A percentile compares a stretch with the other conserved stretches of the same genome.
Conservation (phyloP, 1,140 invertebrate genomes). For the Bombus picipes region DNA sequence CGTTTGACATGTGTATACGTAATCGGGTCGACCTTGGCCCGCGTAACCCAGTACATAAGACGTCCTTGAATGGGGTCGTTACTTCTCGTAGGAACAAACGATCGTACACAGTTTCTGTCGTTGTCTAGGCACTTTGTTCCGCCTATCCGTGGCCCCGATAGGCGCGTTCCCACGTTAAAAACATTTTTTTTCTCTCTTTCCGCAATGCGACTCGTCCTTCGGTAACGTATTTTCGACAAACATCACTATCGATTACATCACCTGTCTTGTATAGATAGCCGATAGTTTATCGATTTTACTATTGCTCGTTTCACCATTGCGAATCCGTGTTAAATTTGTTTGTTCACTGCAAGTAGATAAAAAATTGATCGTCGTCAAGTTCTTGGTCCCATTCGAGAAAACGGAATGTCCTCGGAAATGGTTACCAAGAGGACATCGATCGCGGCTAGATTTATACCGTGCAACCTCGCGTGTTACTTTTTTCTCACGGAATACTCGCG, state of each 20-base stretch:
- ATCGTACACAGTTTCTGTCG: neutral
- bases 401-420: constrained; percentile 47
- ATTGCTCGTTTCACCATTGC: too few species aligned
- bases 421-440: constrained; percentile 64
- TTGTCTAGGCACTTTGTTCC: neutral
- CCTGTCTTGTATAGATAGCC: neutral
- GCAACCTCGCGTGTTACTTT: constrained; percentile 57
- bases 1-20: constrained; percentile 51
- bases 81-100: constrained; percentile 22
- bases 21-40: constrained; percentile 61
- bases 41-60: constrained; percentile 55
- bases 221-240: neutral
- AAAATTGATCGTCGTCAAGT: constrained; percentile 6
- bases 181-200: neutral
- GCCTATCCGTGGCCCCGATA: neutral
- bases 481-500: constrained; percentile 2
- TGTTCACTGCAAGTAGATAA: neutral
- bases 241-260: constrained; percentile 15
- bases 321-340: neutral
- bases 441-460: constrained; percentile 60
- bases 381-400: constrained; percentile 32
- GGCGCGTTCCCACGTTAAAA: neutral
- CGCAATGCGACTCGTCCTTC: constrained; percentile 21
- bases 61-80: constrained; percentile 61
- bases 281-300: neutral